Conservation (phyloP, 2,888 invertebrate species). For the Troilus luridus region DNA sequence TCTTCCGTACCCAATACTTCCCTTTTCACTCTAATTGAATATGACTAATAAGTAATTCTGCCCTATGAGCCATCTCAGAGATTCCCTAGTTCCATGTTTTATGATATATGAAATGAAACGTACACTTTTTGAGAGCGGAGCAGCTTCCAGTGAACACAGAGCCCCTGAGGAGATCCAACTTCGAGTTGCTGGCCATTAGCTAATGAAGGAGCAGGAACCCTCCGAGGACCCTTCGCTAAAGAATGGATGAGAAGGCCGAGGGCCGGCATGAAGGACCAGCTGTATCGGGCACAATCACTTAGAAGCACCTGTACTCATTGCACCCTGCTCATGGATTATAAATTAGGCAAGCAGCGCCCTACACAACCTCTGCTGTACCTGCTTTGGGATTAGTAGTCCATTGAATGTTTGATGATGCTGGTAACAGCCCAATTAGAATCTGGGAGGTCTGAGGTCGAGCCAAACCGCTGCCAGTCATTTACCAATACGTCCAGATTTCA, state of each 20-base stretch:
- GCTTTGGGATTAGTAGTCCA: not conserved
- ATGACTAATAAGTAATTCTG: too few species aligned
- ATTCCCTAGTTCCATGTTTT: not conserved
- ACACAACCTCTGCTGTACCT: not conserved
- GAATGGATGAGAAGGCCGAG: not conserved
- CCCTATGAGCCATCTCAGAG: too few species aligned
- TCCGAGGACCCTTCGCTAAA: not conserved
- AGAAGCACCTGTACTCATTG: constrained; percentile 4
- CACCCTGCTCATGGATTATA: not conserved
- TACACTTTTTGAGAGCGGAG: not conserved
- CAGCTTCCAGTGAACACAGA: not conserved
- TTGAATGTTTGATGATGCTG: not conserved
- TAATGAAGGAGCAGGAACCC: constrained; percentile 8
- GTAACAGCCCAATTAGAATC: constrained; percentile 5
- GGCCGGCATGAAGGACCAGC: not conserved
- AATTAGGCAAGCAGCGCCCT: not conserved
- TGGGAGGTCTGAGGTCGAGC: not conserved
- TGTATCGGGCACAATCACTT: not conserved
- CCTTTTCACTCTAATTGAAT: too few species aligned
- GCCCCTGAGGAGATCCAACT: not conserved
- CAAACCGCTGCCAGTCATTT: not conserved
- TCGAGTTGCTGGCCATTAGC: not conserved
- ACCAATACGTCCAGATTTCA: not conserved
- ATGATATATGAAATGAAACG: not conserved
- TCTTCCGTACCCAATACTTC: too few species aligned